These are phyloP conservation scores for Hycleus phaleratus DNA, from an alignment of 1,140 invertebrate species.

Conservation along the genomic window DNA sequence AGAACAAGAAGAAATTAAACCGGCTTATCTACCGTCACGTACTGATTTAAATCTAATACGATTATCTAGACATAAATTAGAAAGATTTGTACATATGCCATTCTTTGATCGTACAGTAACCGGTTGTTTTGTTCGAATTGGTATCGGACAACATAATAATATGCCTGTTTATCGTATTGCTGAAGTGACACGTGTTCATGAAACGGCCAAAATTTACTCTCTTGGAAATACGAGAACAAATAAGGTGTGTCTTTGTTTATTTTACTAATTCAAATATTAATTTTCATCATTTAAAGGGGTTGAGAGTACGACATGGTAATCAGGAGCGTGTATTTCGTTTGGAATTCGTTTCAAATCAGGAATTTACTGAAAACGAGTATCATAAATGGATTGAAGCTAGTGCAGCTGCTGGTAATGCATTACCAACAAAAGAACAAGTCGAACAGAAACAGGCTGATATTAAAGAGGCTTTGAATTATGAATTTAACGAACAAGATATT, in stretches of 20 bases:
- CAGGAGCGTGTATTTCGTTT: conserved; percentile 89
- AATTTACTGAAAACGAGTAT: conserved; percentile 90
- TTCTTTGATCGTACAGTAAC: conserved; percentile 85
- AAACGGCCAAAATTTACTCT: conserved; percentile 91
- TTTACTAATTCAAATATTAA: neutral
- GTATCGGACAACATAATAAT: conserved; percentile 84
- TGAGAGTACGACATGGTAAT: conserved; percentile 70
- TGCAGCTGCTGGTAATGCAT: conserved; percentile 59
- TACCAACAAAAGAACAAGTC: conserved; percentile 80
- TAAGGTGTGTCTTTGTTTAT: conserved; percentile 50
- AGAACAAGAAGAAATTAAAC: conserved; percentile 34
- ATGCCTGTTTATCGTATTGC: conserved; percentile 88
- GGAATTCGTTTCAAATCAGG: conserved; percentile 96
- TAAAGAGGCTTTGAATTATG: conserved; percentile 79
- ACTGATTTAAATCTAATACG: conserved; percentile 84
- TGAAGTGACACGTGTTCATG: conserved; percentile 90
- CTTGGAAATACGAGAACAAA: conserved; percentile 88
- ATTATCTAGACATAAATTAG: conserved; percentile 86
- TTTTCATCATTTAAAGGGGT: conserved; percentile 38
- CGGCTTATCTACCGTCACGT: conserved; percentile 45
- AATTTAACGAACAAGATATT: conserved; percentile 79
- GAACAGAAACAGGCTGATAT: conserved; percentile 84
- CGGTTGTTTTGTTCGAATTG: conserved; percentile 93
- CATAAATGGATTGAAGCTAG: conserved; percentile 87
- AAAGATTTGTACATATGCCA: conserved; percentile 91